Evolutionary conservation across 2,888 invertebrate genomes (phyloP).

Genomic region (Clostera curtula): DNA sequence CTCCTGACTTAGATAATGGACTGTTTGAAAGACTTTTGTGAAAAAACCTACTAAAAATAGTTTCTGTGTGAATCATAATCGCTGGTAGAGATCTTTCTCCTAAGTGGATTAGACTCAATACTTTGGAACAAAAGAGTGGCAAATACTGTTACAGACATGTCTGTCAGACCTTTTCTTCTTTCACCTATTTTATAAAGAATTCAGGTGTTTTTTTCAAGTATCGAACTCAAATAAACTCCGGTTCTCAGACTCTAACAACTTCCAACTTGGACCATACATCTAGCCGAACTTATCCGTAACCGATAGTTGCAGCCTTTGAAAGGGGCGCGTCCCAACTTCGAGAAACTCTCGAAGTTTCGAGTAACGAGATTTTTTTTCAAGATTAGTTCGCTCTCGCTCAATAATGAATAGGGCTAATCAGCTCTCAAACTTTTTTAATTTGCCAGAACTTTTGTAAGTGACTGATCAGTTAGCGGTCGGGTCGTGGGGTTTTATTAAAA

Average conservation of each 20-base stretch:
- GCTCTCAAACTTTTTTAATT: slow-evolving; percentile 29
- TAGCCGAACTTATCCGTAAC: slow-evolving; percentile 41
- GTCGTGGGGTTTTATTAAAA: slow-evolving; percentile 17
- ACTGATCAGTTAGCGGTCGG: slow-evolving; percentile 5
- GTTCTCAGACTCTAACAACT: neutral
- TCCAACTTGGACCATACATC: slow-evolving; percentile 22
- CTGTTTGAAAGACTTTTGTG: no score
- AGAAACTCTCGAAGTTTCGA: slow-evolving; percentile 25
- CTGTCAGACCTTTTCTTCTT: no score
- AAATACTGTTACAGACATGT: no score
- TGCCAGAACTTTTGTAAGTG: slow-evolving; percentile 15
- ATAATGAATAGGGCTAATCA: slow-evolving; percentile 42
- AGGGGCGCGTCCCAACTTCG: slow-evolving; percentile 18
- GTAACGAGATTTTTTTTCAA: slow-evolving; percentile 42
- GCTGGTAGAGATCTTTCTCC: no score
- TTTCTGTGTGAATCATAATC: no score
- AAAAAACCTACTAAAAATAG: no score
- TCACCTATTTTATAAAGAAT: no score
- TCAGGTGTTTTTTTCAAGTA: no score
- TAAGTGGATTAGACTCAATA: no score
- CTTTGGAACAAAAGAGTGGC: no score
- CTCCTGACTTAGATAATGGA: no score
- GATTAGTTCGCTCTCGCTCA: slow-evolving; percentile 34
- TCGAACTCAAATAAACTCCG: no score
- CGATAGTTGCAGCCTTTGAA: slow-evolving; percentile 46